Percentiles rank a stretch among this genome's conserved stretches.
phyloP scores from a whole-genome alignment of 2,888 invertebrate genomes.

The Quadriops clusia region DNA sequence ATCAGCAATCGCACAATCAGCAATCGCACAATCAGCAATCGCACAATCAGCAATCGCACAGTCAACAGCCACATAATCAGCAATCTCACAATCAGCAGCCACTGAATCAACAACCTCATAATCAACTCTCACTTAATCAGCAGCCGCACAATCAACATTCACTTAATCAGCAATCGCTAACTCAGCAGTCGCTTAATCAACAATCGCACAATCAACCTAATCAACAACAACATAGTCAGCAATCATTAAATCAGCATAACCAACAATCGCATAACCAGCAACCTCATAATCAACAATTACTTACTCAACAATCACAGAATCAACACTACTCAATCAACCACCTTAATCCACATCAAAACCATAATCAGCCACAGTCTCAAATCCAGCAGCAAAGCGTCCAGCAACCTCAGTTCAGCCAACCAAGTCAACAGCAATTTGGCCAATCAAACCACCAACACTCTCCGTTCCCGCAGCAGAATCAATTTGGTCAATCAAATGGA shows the following conservation, averaged over 20 bases:
- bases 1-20: no score
- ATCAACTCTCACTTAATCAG: constrained; percentile 11
- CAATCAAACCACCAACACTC: constrained; percentile 37
- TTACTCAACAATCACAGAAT: constrained; percentile 19
- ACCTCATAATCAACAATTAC: constrained; percentile 14
- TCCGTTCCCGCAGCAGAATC: constrained; percentile 34
- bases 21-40: no score
- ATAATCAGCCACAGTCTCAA: constrained; percentile 30
- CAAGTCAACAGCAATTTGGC: constrained; percentile 36
- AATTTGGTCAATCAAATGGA: constrained; percentile 29
- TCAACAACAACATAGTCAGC: constrained; percentile 8
- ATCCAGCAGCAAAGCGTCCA: constrained; percentile 26
- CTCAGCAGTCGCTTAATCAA: constrained; percentile 21
- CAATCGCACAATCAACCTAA: constrained; percentile 4
- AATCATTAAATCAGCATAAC: constrained; percentile 1
- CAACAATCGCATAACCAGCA: constrained; percentile 6
- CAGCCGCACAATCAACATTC: constrained; percentile 10
- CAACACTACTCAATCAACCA: constrained; percentile 26
- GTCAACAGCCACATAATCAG: constrained; percentile 9
- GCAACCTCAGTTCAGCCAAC: constrained; percentile 26
- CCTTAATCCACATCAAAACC: no score
- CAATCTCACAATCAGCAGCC: constrained; percentile 9
- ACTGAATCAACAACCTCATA: constrained; percentile 16
- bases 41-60: no score
- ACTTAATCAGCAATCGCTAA: constrained; percentile 22